Conservation (phyloP, 2,113 vertebrate species). For the Semicossyphus pulcher region DNA sequence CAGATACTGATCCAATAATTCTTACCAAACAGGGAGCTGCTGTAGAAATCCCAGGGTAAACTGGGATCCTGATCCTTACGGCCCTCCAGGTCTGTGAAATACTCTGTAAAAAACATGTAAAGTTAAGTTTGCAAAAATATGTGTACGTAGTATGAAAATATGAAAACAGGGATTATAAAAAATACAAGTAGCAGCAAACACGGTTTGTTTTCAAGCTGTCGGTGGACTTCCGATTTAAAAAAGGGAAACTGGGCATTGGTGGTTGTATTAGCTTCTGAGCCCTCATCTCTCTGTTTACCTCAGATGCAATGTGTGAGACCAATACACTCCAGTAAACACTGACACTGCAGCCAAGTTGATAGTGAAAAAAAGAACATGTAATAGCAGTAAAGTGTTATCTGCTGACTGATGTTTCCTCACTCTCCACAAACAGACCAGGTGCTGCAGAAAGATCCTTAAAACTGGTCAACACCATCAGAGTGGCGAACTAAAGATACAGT, state of each 20-base stretch:
- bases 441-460: neutral
- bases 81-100: conserved; percentile 93
- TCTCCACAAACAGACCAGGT: neutral
- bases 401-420: neutral
- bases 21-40: conserved; percentile 95
- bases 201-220: neutral
- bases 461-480: too few relatives aligned
- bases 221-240: neutral
- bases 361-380: neutral
- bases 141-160: neutral
- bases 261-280: neutral
- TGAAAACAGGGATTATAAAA: conserved; percentile 4
- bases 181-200: too few relatives aligned
- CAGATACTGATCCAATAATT: neutral
- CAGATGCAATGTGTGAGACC: neutral
- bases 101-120: conserved; percentile 82
- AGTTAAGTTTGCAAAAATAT: neutral
- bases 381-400: neutral
- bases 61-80: conserved; percentile 88
- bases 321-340: conserved; percentile 7
- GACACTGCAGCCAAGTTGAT: neutral
- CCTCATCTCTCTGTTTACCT: conserved; percentile 17
- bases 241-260: neutral
- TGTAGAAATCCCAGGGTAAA: conserved; percentile 96
- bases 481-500: too few relatives aligned